A percentile compares a stretch with the other conserved stretches of the same genome.
Conservation (phyloP, 2,113 vertebrate genomes). For the Mustela nigripes region DNA sequence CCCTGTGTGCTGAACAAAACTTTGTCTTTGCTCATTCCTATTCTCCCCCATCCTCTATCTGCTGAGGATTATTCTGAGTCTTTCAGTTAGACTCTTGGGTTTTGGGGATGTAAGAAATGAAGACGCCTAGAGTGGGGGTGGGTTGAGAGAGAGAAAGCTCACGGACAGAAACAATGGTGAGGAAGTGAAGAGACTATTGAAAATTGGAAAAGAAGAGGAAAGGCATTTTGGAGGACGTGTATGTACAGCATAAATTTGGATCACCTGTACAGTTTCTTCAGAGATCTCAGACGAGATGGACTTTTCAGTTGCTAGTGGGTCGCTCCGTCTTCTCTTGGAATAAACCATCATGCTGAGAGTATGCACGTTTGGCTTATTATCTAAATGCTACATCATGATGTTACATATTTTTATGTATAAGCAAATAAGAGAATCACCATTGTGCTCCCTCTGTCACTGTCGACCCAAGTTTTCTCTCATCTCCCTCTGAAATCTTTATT, state of each 20-base stretch:
- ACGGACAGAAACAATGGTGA: not conserved
- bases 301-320: not conserved
- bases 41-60: not conserved
- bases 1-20: not conserved
- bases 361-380: not conserved
- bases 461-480: not conserved
- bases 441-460: not conserved
- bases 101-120: not conserved
- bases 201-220: not conserved
- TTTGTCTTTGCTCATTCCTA: not conserved
- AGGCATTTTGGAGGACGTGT: not conserved
- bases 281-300: not conserved
- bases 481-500: constrained; percentile 1
- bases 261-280: constrained; percentile 38
- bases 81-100: not conserved
- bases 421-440: not conserved
- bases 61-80: not conserved
- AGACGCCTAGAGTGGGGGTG: not conserved
- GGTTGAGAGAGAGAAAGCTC: not conserved
- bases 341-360: not conserved
- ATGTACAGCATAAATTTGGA: not conserved
- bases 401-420: constrained; percentile 25
- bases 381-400: not conserved
- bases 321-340: not conserved
- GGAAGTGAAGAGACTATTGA: not conserved